Percentiles rank a stretch among this genome's conserved stretches.
Evolutionary conservation across 64 coral and sea anemone genomes (phyloP).

Genomic region (Dendronephthya gigantea): DNA sequence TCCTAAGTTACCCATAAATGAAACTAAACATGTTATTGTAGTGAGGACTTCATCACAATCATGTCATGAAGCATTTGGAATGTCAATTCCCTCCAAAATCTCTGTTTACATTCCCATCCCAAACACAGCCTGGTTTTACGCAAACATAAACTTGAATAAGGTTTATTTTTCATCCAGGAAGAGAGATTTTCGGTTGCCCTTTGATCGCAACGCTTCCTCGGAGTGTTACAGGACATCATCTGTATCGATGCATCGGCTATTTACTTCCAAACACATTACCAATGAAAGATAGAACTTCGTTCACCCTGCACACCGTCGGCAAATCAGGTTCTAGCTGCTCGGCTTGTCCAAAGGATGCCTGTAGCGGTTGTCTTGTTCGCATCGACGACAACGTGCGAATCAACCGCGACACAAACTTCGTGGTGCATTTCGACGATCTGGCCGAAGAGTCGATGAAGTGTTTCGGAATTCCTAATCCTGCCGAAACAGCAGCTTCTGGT

Average conservation of each 20-base stretch:
- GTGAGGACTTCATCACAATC: too few relatives aligned
- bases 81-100: too few relatives aligned
- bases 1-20: too few relatives aligned
- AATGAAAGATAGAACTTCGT: neutral
- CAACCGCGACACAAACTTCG: neutral
- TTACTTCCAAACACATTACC: neutral
- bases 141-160: too few relatives aligned
- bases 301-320: neutral
- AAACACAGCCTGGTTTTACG: too few relatives aligned
- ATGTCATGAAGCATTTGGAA: too few relatives aligned
- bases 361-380: neutral
- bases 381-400: neutral
- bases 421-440: neutral
- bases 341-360: neutral
- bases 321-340: neutral
- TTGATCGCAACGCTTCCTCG: neutral
- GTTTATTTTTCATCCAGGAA: neutral
- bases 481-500: neutral
- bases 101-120: too few relatives aligned
- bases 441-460: neutral
- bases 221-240: neutral
- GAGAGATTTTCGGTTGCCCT: neutral
- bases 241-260: neutral
- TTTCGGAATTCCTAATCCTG: neutral
- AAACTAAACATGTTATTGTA: too few relatives aligned